phyloP scores from a whole-genome alignment of 2,888 invertebrate genomes.

The Plebejus anna region DNA sequence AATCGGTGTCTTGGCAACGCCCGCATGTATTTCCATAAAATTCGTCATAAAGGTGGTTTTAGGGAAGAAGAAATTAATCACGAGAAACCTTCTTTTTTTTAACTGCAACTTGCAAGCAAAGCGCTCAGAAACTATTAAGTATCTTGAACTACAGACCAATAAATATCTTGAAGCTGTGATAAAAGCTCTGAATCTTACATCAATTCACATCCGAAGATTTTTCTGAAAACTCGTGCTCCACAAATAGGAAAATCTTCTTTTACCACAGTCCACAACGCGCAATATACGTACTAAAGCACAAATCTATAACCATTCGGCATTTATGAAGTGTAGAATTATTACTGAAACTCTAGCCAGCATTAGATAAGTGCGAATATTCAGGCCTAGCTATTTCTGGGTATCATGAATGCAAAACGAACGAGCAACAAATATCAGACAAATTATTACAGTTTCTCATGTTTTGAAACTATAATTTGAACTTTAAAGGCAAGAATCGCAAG shows the following conservation, averaged over 20 bases:
- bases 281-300: not conserved
- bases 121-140: not conserved
- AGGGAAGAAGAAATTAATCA: too few relatives aligned
- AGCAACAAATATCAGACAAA: slow-evolving; percentile 21
- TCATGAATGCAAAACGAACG: slow-evolving; percentile 15
- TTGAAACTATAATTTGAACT: not conserved
- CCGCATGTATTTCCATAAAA: not conserved
- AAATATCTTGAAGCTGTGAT: slow-evolving; percentile 4
- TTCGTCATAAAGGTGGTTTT: not conserved
- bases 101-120: not conserved
- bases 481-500: not conserved
- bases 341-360: not conserved
- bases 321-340: slow-evolving; percentile 10
- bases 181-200: not conserved
- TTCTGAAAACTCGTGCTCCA: not conserved
- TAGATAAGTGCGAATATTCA: slow-evolving; percentile 8
- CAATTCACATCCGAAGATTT: not conserved
- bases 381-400: slow-evolving; percentile 21
- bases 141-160: not conserved
- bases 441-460: not conserved
- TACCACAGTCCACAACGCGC: too few relatives aligned
- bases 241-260: not conserved
- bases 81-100: not conserved
- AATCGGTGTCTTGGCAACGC: too few relatives aligned
- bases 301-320: not conserved